phyloP scores from a whole-genome alignment of 2,113 vertebrate genomes.

The Tricholaema leucomelas region DNA sequence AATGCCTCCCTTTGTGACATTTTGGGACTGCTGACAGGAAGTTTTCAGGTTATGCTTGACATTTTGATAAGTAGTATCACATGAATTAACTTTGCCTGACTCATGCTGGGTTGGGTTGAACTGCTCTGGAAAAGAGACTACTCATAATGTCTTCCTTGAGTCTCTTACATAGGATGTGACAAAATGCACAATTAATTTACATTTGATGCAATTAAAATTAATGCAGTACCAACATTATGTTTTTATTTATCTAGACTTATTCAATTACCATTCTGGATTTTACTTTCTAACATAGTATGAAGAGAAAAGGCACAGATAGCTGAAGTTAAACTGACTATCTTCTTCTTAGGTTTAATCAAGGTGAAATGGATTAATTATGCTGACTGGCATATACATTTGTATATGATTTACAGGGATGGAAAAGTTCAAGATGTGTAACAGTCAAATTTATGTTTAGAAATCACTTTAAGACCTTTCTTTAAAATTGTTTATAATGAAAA shows the following conservation, averaged over 20 bases:
- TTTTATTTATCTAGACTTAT: neutral
- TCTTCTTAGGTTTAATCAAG: neutral
- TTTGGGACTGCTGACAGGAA: slow-evolving; percentile 39
- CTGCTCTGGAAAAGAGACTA: neutral
- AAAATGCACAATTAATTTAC: neutral
- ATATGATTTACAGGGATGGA: neutral
- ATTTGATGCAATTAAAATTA: neutral
- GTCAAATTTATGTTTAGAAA: neutral
- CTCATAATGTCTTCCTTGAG: neutral
- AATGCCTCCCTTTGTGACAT: slow-evolving; percentile 37
- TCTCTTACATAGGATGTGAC: neutral
- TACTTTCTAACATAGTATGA: neutral
- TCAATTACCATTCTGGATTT: neutral
- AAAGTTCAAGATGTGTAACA: neutral
- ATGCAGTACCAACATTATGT: neutral
- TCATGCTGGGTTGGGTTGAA: neutral
- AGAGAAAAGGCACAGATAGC: neutral
- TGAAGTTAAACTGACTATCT: neutral
- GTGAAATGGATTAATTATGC: neutral
- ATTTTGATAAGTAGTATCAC: slow-evolving; percentile 56
- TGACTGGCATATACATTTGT: neutral
- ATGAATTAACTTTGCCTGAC: neutral
- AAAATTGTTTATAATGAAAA: neutral
- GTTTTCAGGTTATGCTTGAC: slow-evolving; percentile 55
- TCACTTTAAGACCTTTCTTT: neutral